phyloP scores from a whole-genome alignment of 2,113 vertebrate genomes.

The Hemiprocne comata region DNA sequence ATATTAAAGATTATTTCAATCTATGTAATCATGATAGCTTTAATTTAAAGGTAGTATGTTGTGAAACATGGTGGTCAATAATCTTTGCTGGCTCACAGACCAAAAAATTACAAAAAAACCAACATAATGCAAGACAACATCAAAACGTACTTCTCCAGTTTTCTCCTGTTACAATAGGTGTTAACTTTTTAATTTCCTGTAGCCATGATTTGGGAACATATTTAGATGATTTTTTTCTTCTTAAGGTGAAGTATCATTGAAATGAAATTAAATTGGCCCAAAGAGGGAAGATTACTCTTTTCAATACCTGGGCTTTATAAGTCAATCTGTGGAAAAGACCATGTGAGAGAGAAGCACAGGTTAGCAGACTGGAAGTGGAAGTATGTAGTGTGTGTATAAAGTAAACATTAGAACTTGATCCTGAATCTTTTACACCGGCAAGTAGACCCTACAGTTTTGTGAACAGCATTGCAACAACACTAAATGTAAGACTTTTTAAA shows the following conservation, averaged over 20 bases:
- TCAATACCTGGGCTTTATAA: background rate
- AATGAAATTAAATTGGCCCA: background rate
- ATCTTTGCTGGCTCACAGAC: background rate
- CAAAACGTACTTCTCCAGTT: background rate
- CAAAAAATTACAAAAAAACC: background rate
- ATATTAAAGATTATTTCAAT: background rate
- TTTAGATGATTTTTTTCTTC: background rate
- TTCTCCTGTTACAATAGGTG: background rate
- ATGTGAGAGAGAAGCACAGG: background rate
- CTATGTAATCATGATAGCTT: background rate
- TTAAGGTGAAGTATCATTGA: background rate
- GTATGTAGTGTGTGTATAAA: fast-evolving
- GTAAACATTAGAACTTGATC: background rate
- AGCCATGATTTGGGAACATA: background rate
- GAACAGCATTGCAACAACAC: background rate
- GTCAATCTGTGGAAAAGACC: background rate
- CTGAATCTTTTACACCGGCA: background rate
- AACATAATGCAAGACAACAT: background rate
- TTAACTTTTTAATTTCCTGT: background rate
- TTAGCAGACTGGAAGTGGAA: background rate
- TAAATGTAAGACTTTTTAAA: background rate
- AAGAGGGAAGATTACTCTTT: background rate
- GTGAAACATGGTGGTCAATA: background rate
- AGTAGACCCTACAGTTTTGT: background rate
- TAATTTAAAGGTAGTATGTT: background rate